Evolutionary conservation across 2,797 vertebrate species (phyloP).

Genomic region (Adelosebastes latens): DNA sequence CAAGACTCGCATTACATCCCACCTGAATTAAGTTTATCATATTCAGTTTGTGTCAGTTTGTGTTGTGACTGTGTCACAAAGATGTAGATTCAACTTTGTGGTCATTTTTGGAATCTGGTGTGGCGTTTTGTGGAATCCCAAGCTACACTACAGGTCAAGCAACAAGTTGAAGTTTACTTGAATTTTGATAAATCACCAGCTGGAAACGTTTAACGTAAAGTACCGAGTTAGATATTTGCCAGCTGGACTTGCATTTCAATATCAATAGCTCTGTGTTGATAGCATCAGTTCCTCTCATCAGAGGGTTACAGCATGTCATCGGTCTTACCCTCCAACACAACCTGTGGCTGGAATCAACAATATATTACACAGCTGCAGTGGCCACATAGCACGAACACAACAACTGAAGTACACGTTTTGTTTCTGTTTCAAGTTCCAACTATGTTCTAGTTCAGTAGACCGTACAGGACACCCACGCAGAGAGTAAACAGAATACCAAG

Average conservation of each 20-base stretch:
- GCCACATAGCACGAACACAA: neutral
- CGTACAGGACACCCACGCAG: neutral
- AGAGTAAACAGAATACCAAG: neutral
- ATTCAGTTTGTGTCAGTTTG: too few relatives aligned
- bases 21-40: too few relatives aligned
- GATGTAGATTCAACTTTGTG: neutral
- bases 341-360: neutral
- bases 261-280: neutral
- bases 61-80: too few relatives aligned
- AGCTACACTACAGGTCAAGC: neutral
- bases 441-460: neutral
- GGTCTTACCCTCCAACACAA: neutral
- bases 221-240: neutral
- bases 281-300: neutral
- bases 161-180: neutral
- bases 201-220: neutral
- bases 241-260: neutral
- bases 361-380: neutral
- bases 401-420: neutral
- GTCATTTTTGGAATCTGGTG: neutral
- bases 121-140: neutral
- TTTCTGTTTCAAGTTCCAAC: neutral
- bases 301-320: neutral
- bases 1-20: accelerated
- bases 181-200: neutral